A percentile compares a stretch with the other conserved stretches of the same genome.
These are phyloP conservation scores for Drosophila maculinotata DNA, from an alignment of 2,888 invertebrate species.

Conservation along the genomic window DNA sequence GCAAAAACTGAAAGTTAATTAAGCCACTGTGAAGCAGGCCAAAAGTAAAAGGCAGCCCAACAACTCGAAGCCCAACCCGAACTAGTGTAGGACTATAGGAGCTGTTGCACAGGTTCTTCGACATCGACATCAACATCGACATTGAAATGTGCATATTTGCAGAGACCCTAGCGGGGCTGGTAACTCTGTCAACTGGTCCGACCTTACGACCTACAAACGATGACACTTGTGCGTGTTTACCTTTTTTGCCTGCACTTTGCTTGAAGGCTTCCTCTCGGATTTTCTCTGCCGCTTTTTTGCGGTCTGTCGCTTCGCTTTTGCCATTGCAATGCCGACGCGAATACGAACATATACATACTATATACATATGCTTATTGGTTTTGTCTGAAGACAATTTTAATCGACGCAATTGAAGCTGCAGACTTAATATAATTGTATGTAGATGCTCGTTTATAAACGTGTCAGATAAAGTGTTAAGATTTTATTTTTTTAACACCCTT, in stretches of 20 bases:
- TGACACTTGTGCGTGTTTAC: too few relatives aligned
- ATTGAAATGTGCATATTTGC: slow-evolving; percentile 6
- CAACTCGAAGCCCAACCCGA: slow-evolving; percentile 3
- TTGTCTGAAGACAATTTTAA: neutral
- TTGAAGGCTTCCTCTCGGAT: slow-evolving; percentile 8
- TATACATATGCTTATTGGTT: neutral
- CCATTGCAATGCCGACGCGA: too few relatives aligned
- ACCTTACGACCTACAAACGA: slow-evolving; percentile 67
- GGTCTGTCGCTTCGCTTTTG: slow-evolving; percentile 1
- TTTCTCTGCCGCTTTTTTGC: slow-evolving; percentile 12
- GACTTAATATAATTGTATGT: too few relatives aligned
- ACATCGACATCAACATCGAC: too few relatives aligned
- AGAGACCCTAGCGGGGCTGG: slow-evolving; percentile 8
- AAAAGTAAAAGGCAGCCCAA: slow-evolving; percentile 51
- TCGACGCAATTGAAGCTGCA: too few relatives aligned
- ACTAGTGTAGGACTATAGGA: slow-evolving; percentile 25
- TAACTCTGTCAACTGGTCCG: slow-evolving; percentile 36
- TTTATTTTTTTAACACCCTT: too few relatives aligned
- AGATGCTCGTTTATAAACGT: too few relatives aligned
- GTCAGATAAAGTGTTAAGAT: too few relatives aligned
- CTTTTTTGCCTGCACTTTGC: slow-evolving; percentile 34
- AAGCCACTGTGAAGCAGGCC: slow-evolving; percentile 41
- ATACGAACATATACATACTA: too few relatives aligned
- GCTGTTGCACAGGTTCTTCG: slow-evolving; percentile 45
- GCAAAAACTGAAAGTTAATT: slow-evolving; percentile 51